Base-by-base conservation (phyloP, 2,888 invertebrate species). In the Melanostoma mellinum region DNA sequence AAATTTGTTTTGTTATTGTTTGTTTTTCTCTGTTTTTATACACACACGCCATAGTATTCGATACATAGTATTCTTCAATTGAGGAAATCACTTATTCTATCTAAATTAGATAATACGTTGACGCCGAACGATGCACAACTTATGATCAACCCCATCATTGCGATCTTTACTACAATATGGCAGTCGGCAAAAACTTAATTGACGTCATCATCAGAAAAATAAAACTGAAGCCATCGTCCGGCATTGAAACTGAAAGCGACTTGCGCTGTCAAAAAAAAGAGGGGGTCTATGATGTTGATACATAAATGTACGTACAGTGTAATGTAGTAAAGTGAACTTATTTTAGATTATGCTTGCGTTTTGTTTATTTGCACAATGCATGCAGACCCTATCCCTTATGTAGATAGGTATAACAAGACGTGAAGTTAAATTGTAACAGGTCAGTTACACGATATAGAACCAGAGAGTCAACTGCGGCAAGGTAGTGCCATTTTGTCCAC, bases 201-300 rank as follows among this genome's bases (percentile, higher is more conserved):
- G 42, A 9, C 69, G 50, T 58, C 58, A 67, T 33, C 48, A 73
- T 30, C 50, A 52, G 38, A 30, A 32, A n/a, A 38, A 48, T 55
- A 46, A 61, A 65, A 65, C 32, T 56, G 61, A 82, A 67, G 84
- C 71, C 84, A 84, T 78, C 60, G 84, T 50, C 78, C 78, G 78
- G 60, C 74, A 84, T 79, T 79, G 84, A 79, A 84, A 84, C 84
- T 60, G 84, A 84, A 84, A 84, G 84, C 84, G 69, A 74, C 65
- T 74, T 60, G 46, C 58, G 52, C 55, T 68, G 30, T 35, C 69
- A 61, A 44, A 80, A 44, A 53, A 74, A 65, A 33, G 8, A 48
- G 35, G 8, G 53, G 35, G 55, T 67, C 56, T 42, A 52, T 71
- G 56, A 71, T 61, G 38, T 30, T 30, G 6, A 33, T 9, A 10